phyloP scores from a whole-genome alignment of 2,888 invertebrate genomes.

The Orchestes rusci region DNA sequence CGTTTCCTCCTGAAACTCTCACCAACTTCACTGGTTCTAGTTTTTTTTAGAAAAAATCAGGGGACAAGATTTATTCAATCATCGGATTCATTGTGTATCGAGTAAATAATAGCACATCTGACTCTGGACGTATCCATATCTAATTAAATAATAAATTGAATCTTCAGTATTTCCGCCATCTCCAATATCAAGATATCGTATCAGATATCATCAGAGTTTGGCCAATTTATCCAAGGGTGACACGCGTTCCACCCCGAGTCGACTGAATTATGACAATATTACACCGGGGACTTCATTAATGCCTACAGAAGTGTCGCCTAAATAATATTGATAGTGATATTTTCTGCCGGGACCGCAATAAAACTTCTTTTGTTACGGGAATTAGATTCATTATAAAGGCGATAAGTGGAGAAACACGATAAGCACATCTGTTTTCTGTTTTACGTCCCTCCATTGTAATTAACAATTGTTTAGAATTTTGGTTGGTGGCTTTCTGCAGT shows the following conservation, averaged over 20 bases:
- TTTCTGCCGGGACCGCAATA: conserved; percentile 29
- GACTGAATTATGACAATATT: conserved; percentile 45
- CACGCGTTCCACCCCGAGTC: conserved; percentile 35
- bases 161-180: too few species aligned
- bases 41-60: too few species aligned
- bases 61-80: too few species aligned
- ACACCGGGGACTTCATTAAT: conserved; percentile 48
- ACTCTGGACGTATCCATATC: too few species aligned
- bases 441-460: conserved; percentile 8
- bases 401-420: conserved; percentile 15
- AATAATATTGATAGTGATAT: conserved; percentile 47
- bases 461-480: too few species aligned
- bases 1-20: too few species aligned
- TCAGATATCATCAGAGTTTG: conserved; percentile 30
- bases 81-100: too few species aligned
- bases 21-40: too few species aligned
- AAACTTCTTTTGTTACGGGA: conserved; percentile 18
- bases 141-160: too few species aligned
- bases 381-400: conserved; percentile 16
- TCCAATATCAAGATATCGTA: conserved; percentile 12
- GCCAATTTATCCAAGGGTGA: conserved; percentile 43
- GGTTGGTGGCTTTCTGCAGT: too few species aligned
- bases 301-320: conserved; percentile 46
- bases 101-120: too few species aligned
- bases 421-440: conserved; percentile 14